Percentiles rank a stretch among this genome's conserved stretches.
Conservation (phyloP, 2,797 vertebrate species). For the Podargus strigoides region DNA sequence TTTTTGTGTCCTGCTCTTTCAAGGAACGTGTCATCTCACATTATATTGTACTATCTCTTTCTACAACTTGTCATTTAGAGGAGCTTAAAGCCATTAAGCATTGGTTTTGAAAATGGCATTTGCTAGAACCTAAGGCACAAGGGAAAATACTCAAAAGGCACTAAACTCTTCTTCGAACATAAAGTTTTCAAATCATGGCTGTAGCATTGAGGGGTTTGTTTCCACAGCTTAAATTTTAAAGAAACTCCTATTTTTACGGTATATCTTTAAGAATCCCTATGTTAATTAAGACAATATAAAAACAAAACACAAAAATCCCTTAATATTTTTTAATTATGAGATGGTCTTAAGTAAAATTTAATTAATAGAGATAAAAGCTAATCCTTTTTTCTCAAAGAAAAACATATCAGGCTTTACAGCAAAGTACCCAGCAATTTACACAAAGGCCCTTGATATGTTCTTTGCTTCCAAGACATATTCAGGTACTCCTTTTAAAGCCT, state of each 20-base stretch:
- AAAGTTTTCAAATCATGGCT: not conserved
- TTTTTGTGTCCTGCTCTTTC: not conserved
- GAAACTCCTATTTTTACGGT: not conserved
- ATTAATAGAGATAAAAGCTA: slow-evolving; percentile 38
- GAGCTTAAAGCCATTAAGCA: not conserved
- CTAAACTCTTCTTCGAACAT: not conserved
- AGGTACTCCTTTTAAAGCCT: slow-evolving; percentile 1
- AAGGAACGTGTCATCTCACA: not conserved
- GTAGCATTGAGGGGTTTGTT: not conserved
- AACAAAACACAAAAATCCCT: not conserved
- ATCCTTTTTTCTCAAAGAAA: not conserved
- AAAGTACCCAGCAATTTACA: not conserved
- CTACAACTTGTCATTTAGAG: not conserved
- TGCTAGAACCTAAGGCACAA: not conserved
- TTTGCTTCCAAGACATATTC: not conserved
- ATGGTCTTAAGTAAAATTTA: not conserved
- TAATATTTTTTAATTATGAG: not conserved
- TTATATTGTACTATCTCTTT: not conserved
- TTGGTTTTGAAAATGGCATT: not conserved
- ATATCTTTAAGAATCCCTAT: not conserved
- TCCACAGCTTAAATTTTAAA: not conserved
- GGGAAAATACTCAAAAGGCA: not conserved
- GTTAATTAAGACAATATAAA: not conserved
- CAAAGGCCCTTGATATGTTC: not conserved
- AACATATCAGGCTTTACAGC: not conserved